Percentiles rank a stretch among this genome's conserved stretches.
phyloP scores from a whole-genome alignment of 2,888 invertebrate genomes.

The Cloeon dipterum region DNA sequence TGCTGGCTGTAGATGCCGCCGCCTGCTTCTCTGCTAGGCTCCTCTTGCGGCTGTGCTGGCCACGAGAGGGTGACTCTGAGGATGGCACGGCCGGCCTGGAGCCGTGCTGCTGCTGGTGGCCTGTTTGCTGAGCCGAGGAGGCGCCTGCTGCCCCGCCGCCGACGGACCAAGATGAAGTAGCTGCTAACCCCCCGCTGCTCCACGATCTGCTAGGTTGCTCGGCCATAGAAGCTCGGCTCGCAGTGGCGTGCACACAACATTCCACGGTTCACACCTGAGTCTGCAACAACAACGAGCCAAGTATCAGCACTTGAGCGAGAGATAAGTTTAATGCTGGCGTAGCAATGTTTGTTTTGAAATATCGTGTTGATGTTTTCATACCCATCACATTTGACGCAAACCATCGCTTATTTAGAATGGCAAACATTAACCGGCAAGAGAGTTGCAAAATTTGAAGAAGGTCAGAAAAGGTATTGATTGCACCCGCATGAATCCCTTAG shows the following conservation, averaged over 20 bases:
- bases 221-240: constrained; percentile 56
- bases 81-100: not conserved
- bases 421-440: too few species aligned
- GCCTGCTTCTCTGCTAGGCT: not conserved
- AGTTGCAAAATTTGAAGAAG: too few species aligned
- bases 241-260: not conserved
- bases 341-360: too few species aligned
- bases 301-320: too few species aligned
- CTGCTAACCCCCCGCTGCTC: constrained; percentile 1
- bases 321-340: too few species aligned
- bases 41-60: not conserved
- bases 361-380: too few species aligned
- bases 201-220: constrained; percentile 58
- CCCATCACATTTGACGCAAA: too few species aligned
- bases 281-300: too few species aligned
- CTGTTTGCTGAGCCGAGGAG: not conserved
- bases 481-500: too few species aligned
- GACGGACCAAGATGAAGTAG: not conserved
- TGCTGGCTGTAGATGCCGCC: not conserved
- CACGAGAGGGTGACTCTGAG: too few species aligned
- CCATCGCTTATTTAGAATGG: too few species aligned
- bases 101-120: not conserved
- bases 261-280: not conserved
- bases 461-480: too few species aligned
- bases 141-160: not conserved